Evolutionary conservation across 2,888 invertebrate species (phyloP), one percentile per base, ranked within the genome.

Genomic region (Aromia moschata): DNA sequence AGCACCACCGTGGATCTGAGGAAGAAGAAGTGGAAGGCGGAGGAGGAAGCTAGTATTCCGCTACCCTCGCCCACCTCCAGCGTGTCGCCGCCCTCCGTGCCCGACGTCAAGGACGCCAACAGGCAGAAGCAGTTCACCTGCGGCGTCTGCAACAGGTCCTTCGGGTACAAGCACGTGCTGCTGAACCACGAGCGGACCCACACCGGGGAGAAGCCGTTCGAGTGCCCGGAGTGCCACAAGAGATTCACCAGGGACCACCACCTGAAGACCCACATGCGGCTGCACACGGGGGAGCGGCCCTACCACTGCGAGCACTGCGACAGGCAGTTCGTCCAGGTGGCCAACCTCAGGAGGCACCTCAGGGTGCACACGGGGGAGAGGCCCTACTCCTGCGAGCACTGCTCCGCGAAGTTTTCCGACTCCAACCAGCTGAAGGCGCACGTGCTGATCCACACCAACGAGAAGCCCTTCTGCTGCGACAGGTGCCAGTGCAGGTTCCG

Each of bases 121-220:
- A 70, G 91, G 9, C 94, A 94, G 74, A 93, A 94, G 77, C 89
- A 91, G 57, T 96, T 96, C 82, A 93, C 92, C 16, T 96, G 96
- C 80, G 89, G 90, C 53, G 87, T 93, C 43, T 96, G 96, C 83
- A 89, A 90, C 60, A 87, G 94, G 67, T 92, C 92, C 9, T 96
- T 96, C 75, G 95, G 95, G 44, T 96, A 96, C 84, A 96, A 96
- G 76, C 96, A 96, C 81, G 96, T 96, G 14, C 83, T 96, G 46
- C 95, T 96, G 81, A 96, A 96, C 78, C 96, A 96, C 81, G 95
- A 95, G 75, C 87, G 96, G 70, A 96, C 96, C 0, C 96, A 96
- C 79, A 96, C 96, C 0, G 96, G 96, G 0, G 96, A 96, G 77
- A 96, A 96, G 74, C 96, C 96, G 0, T 96, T 95, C 82, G 92